A percentile compares a stretch with the other conserved stretches of the same genome.
Conservation (phyloP, 2,888 invertebrate species). For the Gibbula magus region DNA sequence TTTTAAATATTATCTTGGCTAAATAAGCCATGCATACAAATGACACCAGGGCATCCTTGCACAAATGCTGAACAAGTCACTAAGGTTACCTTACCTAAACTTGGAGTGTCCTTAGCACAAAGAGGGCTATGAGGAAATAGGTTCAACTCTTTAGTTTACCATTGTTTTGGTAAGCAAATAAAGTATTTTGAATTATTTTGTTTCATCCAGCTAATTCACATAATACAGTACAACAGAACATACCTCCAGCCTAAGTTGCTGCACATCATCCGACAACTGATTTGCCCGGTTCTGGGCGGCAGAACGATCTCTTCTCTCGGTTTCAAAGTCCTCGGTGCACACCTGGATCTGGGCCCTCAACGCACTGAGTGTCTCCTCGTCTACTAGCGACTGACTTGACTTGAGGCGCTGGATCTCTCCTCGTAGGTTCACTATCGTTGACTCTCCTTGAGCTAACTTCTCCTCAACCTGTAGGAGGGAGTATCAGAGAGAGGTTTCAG, state of each 20-base stretch:
- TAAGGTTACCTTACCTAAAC: too few relatives aligned
- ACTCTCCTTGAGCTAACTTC: constrained; percentile 41
- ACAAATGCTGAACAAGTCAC: too few relatives aligned
- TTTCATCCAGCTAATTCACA: too few relatives aligned
- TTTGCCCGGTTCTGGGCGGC: constrained; percentile 56
- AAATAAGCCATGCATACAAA: too few relatives aligned
- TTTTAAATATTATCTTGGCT: too few relatives aligned
- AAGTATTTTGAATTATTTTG: too few relatives aligned
- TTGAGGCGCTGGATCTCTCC: constrained; percentile 30
- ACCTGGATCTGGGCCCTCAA: constrained; percentile 67
- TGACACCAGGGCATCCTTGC: too few relatives aligned
- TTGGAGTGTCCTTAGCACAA: too few relatives aligned
- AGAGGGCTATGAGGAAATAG: too few relatives aligned
- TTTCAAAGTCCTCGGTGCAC: constrained; percentile 69
- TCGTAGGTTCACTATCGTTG: constrained; percentile 31
- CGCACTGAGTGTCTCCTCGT: constrained; percentile 53
- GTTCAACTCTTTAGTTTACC: too few relatives aligned
- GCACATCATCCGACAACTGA: constrained; percentile 49
- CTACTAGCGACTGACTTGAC: neutral
- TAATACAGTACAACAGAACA: neutral
- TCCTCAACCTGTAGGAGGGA: constrained; percentile 28
- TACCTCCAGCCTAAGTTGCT: constrained; percentile 53
- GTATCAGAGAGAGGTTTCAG: too few relatives aligned
- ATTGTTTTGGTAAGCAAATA: too few relatives aligned
- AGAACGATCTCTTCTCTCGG: constrained; percentile 64